phyloP scores from a whole-genome alignment of 2,888 invertebrate species.

The Lasius fuliginosus region DNA sequence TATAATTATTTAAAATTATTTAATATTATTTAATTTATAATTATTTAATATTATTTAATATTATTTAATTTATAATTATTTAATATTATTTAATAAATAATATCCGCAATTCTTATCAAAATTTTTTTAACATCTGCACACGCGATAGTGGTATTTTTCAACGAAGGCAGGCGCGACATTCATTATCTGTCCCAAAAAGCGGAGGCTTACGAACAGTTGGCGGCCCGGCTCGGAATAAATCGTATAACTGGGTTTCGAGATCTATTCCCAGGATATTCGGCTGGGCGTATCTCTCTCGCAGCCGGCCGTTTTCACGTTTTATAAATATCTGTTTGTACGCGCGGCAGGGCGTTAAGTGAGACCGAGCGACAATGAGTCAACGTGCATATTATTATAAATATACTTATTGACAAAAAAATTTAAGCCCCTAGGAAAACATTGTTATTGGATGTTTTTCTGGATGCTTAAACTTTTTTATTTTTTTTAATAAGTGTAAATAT shows the following conservation, averaged over 20 bases:
- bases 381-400: conserved; percentile 54
- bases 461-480: too few species aligned
- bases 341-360: conserved; percentile 4
- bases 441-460: too few species aligned
- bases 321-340: conserved; percentile 77
- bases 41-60: too few species aligned
- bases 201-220: conserved; percentile 59
- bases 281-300: conserved; percentile 68
- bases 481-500: conserved; percentile 30
- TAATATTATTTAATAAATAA: neutral
- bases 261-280: conserved; percentile 82
- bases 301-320: conserved; percentile 75
- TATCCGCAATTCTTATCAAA: neutral
- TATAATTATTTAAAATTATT: too few species aligned
- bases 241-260: conserved; percentile 80
- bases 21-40: too few species aligned
- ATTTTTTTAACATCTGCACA: neutral
- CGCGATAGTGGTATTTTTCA: neutral
- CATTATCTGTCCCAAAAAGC: conserved; percentile 46
- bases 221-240: conserved; percentile 78
- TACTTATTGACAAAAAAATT: too few species aligned
- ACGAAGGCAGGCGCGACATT: neutral
- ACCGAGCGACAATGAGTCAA: conserved; percentile 67
- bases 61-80: too few species aligned
- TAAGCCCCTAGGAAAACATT: too few species aligned